Base-by-base conservation (phyloP, 2,888 invertebrate species). In the Neoscelio sp. region DNA sequence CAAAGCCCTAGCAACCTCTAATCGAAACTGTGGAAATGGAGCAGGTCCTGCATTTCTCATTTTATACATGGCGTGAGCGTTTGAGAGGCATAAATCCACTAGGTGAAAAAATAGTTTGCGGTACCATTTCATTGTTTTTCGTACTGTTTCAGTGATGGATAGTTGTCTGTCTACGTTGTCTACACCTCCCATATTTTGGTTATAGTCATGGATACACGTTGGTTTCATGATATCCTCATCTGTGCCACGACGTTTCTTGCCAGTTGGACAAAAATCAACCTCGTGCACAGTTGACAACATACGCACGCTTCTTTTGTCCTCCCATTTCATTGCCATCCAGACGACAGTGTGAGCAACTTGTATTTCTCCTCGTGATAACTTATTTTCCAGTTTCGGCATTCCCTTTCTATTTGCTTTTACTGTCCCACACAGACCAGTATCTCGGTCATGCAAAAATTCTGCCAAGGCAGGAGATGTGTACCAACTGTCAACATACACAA, bases 61-160 rank as follows among this genome's bases (percentile, higher is more conserved):
- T 56, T 70, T 70, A 70, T 48, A 44, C 30, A 73, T 44, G 42
- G 62, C 62, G 62, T 58, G 64, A 62, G 54, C 52, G 52, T 64
- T 73, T 38, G 64, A 64, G 35, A 74, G 33, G 46, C 56, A 48
- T 26, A 74, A 40, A 74, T 64, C 54, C 64, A 65, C 52, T 48
- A 65, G 56, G 52, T 74, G 74, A 18, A 74, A 74, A 74, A 74
- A 74, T 28, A 56, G 20, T 30, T 80, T 78, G 18, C 52, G 40
- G 46, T 80, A 80, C 78, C 71, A 80, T 42, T 80, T 80, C 75
- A 80, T 75, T 35, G 71, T 48, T 62, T 71, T 80, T 68, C 65
- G 12, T n/a, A 78, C 48, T 13, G 71, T 52, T 58, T 75, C 60
- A 13, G 62, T 75, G 8, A 76, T 33, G 38, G 78, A 75, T 64